phyloP scores from a whole-genome alignment of 2,113 vertebrate genomes.

The Chaetops frenatus region DNA sequence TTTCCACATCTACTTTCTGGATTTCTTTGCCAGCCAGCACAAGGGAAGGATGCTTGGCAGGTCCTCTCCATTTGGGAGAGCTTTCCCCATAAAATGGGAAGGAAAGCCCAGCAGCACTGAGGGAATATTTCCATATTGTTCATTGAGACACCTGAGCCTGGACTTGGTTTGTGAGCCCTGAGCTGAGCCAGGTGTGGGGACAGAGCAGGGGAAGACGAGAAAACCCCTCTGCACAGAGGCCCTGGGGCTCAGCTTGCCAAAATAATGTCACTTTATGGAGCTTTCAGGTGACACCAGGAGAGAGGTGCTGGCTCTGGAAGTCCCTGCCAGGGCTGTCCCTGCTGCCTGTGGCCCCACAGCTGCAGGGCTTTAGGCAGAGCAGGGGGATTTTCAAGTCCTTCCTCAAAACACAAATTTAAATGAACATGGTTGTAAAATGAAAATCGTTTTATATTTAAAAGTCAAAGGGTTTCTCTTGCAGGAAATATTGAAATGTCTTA shows the following conservation, averaged over 20 bases:
- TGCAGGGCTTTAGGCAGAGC: background rate
- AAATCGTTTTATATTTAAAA: background rate
- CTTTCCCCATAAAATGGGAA: background rate
- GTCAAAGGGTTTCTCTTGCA: background rate
- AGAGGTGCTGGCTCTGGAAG: background rate
- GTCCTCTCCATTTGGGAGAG: accelerated
- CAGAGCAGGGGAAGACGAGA: background rate
- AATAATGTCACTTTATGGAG: background rate
- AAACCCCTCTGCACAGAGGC: background rate
- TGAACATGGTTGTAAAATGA: background rate
- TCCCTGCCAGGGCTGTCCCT: background rate
- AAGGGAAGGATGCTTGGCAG: background rate
- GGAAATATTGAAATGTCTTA: background rate
- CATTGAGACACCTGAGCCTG: background rate
- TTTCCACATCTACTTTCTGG: background rate
- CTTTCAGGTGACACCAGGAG: background rate
- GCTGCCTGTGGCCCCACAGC: background rate
- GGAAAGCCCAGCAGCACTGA: background rate
- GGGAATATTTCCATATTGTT: background rate
- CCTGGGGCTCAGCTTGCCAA: background rate
- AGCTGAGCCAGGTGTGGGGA: background rate
- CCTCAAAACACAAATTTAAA: background rate
- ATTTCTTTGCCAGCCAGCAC: background rate
- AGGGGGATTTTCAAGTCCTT: background rate
- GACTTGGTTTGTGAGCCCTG: accelerated